These are phyloP conservation scores for Brachypteracias leptosomus DNA, from an alignment of 2,113 vertebrate species.

Conservation along the genomic window DNA sequence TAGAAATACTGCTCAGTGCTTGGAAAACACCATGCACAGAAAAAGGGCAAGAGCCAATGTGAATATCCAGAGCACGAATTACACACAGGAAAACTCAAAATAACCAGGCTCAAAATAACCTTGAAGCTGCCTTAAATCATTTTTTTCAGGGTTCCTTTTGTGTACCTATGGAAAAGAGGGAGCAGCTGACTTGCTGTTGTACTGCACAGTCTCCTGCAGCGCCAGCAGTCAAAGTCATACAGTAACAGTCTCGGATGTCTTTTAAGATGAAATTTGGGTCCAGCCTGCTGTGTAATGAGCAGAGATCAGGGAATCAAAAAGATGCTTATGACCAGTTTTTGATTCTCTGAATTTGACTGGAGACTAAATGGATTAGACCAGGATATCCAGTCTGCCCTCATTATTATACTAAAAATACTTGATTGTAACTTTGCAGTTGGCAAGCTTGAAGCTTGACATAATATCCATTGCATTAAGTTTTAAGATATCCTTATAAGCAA, in stretches of 20 bases:
- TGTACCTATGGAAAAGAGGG: background rate
- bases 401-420: constrained; percentile 34
- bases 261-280: constrained; percentile 44
- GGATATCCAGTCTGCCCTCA: background rate
- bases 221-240: background rate
- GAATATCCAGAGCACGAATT: background rate
- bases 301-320: constrained; percentile 34
- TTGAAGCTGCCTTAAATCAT: background rate
- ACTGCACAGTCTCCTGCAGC: rapidly evolving
- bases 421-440: background rate
- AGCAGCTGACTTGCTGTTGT: background rate
- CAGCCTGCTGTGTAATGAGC: constrained; percentile 50
- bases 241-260: background rate
- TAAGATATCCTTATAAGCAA: background rate
- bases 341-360: background rate
- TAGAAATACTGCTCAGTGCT: background rate
- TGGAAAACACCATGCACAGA: background rate
- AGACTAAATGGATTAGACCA: constrained; percentile 17
- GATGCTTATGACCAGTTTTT: constrained; percentile 4
- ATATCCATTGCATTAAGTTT: background rate
- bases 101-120: background rate
- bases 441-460: background rate
- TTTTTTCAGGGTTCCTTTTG: background rate
- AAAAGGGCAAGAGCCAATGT: background rate
- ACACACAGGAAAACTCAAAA: background rate